Percentiles rank a stretch among this genome's conserved stretches.
Evolutionary conservation across 1,140 invertebrate species (phyloP).

Genomic region (Saccostrea glomerata): DNA sequence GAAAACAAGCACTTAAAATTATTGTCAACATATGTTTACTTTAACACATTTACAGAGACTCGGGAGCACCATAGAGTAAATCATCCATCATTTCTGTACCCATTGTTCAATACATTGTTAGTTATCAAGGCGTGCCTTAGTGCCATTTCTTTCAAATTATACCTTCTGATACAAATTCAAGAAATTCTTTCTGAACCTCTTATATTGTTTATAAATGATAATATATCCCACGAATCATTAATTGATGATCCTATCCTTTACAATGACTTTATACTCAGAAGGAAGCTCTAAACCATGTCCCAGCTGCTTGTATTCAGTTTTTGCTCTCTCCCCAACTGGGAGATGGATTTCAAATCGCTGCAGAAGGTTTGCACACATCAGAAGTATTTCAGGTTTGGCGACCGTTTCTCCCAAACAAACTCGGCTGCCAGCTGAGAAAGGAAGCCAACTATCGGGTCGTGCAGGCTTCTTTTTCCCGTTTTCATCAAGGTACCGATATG

Average conservation of each 20-base stretch:
- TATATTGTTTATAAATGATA: too few relatives aligned
- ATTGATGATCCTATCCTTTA: not conserved
- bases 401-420: slow-evolving; percentile 60
- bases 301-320: not conserved
- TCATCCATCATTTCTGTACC: too few relatives aligned
- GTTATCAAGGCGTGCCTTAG: too few relatives aligned
- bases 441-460: slow-evolving; percentile 56
- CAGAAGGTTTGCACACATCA: slow-evolving; percentile 49
- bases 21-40: too few relatives aligned
- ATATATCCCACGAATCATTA: too few relatives aligned
- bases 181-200: too few relatives aligned
- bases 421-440: slow-evolving; percentile 59
- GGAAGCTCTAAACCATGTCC: not conserved
- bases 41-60: too few relatives aligned
- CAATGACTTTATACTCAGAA: not conserved
- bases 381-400: slow-evolving; percentile 54
- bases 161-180: too few relatives aligned
- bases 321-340: slow-evolving; percentile 27
- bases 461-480: slow-evolving; percentile 62
- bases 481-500: slow-evolving; percentile 81
- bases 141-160: too few relatives aligned
- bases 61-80: too few relatives aligned
- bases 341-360: slow-evolving; percentile 42
- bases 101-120: too few relatives aligned
- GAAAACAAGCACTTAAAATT: too few relatives aligned